Conservation (phyloP, 2,113 vertebrate genomes). For the zebrafish (Danio rerio) region DNA sequence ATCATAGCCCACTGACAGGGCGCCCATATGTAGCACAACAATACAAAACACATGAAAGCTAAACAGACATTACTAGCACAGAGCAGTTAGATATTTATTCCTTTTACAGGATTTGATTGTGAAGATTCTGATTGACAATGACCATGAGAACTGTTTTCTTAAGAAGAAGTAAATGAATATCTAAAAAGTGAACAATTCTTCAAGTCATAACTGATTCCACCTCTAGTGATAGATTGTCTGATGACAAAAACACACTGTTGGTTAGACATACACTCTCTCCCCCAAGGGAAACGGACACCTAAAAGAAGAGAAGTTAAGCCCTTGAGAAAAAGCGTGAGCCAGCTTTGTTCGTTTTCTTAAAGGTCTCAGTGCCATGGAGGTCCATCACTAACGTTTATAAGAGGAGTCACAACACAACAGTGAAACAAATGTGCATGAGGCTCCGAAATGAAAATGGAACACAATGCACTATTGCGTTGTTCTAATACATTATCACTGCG, state of each 20-base stretch:
- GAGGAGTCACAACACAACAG: constrained; percentile 27
- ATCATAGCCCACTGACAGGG: constrained; percentile 31
- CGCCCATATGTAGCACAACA: constrained; percentile 27
- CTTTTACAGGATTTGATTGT: constrained; percentile 3
- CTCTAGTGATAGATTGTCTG: constrained; percentile 26
- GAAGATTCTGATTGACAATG: background rate
- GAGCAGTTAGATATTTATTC: constrained; percentile 38
- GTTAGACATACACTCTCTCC: constrained; percentile 5
- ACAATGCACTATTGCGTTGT: constrained; percentile 44
- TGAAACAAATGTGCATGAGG: background rate
- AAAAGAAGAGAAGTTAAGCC: constrained; percentile 42
- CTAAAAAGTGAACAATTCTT: background rate
- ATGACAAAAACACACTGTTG: constrained; percentile 13
- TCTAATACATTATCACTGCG: constrained; percentile 39
- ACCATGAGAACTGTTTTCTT: constrained; percentile 31
- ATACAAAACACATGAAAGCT: constrained; percentile 45
- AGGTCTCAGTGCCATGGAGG: background rate
- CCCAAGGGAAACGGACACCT: constrained; percentile 16
- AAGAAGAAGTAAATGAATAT: background rate
- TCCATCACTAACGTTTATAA: background rate
- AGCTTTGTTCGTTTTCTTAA: constrained; percentile 1
- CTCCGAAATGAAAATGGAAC: background rate
- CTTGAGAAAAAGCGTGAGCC: constrained; percentile 38
- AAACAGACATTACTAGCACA: constrained; percentile 26
- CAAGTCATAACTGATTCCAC: constrained; percentile 24